Evolutionary conservation across 2,888 invertebrate species (phyloP).

Genomic region (Standfussiana lucernea): DNA sequence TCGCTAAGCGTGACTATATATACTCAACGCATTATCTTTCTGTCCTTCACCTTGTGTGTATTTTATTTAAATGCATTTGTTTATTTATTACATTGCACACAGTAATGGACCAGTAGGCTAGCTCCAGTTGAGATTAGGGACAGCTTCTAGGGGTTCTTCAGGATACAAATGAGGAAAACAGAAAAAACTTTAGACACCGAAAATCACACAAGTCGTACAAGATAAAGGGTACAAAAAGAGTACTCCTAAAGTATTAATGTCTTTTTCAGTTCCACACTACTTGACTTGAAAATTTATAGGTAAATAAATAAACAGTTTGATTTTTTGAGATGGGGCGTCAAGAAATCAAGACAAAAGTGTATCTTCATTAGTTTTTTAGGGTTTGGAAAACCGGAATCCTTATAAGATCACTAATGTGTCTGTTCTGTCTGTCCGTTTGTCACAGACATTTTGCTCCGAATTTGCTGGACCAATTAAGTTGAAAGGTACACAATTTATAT

Average conservation of each 20-base stretch:
- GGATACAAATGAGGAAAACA: neutral
- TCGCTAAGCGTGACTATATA: constrained; percentile 37
- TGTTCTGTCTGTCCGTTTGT: neutral
- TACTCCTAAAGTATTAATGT: neutral
- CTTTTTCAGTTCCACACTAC: neutral
- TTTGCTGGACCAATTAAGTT: neutral
- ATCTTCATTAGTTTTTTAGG: neutral
- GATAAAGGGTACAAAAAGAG: neutral
- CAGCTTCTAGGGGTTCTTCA: neutral
- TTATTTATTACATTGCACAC: neutral
- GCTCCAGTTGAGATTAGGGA: too few relatives aligned
- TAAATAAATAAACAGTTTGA: neutral
- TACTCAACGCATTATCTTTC: neutral
- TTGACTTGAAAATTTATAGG: neutral
- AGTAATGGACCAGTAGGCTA: neutral
- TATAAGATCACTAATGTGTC: neutral
- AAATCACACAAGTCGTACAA: neutral
- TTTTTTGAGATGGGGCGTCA: neutral
- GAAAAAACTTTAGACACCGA: neutral
- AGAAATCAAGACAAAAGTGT: neutral
- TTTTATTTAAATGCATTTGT: neutral
- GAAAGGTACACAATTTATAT: neutral
- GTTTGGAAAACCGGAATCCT: neutral
- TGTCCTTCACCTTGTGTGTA: neutral
- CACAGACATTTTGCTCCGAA: neutral